These are phyloP conservation scores for Hydrotaea diabolus DNA, from an alignment of 2,888 invertebrate species.

Conservation along the genomic window DNA sequence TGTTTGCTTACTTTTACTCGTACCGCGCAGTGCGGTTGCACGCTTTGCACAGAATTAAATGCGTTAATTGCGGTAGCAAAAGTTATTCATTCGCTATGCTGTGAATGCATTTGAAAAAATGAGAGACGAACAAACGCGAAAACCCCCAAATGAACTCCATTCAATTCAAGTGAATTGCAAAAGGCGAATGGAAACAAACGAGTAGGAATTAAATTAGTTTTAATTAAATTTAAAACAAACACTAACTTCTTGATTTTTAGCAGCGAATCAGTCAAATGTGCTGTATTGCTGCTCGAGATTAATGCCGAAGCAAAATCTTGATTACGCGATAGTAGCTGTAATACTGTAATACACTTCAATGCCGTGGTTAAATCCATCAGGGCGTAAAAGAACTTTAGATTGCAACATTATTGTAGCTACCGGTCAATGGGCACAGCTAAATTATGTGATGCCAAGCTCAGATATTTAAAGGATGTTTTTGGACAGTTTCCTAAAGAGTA, in stretches of 20 bases:
- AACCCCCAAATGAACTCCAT: slow-evolving; percentile 30
- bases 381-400: too few species aligned
- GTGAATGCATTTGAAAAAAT: not conserved
- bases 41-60: slow-evolving; percentile 16
- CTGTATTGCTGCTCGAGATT: not conserved
- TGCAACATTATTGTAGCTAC: too few species aligned
- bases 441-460: too few species aligned
- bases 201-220: not conserved
- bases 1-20: slow-evolving; percentile 7
- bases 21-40: not conserved
- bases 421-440: too few species aligned
- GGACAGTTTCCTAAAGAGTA: too few species aligned
- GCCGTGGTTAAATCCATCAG: too few species aligned
- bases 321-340: too few species aligned
- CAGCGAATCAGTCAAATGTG: not conserved
- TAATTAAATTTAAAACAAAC: slow-evolving; percentile 4
- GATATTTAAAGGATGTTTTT: too few species aligned
- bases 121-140: not conserved
- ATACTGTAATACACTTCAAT: too few species aligned
- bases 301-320: too few species aligned
- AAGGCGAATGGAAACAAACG: not conserved
- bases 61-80: slow-evolving; percentile 34
- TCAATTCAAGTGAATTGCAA: slow-evolving; percentile 23
- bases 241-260: not conserved
- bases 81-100: slow-evolving; percentile 16